phyloP scores from a whole-genome alignment of 2,113 vertebrate species.

The Nannobrachium achirus region DNA sequence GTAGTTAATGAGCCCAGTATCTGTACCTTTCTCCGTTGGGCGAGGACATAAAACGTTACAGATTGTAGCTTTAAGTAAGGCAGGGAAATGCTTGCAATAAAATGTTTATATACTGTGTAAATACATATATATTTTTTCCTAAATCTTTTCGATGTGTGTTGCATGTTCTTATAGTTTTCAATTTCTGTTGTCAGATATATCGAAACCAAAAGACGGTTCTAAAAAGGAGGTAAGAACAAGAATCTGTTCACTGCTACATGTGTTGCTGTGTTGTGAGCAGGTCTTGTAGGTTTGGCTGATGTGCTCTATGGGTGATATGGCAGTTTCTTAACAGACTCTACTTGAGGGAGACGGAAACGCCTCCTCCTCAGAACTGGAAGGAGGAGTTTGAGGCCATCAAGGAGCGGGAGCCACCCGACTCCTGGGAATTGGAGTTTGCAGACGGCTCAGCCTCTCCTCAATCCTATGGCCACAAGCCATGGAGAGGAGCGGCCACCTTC shows the following conservation, averaged over 20 bases:
- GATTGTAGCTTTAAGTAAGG: too few species aligned
- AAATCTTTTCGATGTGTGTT: too few species aligned
- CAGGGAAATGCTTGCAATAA: too few species aligned
- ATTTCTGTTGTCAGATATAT: slow-evolving; percentile 61
- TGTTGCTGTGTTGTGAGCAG: background rate
- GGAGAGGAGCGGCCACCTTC: slow-evolving; percentile 80
- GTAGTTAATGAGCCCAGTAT: too few species aligned
- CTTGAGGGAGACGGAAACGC: slow-evolving; percentile 70
- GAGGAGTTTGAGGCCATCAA: slow-evolving; percentile 75
- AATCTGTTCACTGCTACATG: background rate
- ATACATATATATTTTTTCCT: too few species aligned
- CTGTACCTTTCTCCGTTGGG: too few species aligned
- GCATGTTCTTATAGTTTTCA: background rate
- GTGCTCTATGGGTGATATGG: slow-evolving; percentile 35
- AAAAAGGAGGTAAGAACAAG: slow-evolving; percentile 84
- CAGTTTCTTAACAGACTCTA: slow-evolving; percentile 90
- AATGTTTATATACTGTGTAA: too few species aligned
- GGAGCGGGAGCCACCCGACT: slow-evolving; percentile 84
- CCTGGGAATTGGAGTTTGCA: slow-evolving; percentile 82
- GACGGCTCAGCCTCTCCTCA: slow-evolving; percentile 49
- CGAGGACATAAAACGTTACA: too few species aligned
- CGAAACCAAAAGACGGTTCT: slow-evolving; percentile 78
- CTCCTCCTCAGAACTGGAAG: slow-evolving; percentile 77
- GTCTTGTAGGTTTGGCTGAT: slow-evolving; percentile 19
- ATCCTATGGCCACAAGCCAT: slow-evolving; percentile 75